Evolutionary conservation across 1,140 invertebrate genomes (phyloP).

Genomic region (Euglossa dilemma): DNA sequence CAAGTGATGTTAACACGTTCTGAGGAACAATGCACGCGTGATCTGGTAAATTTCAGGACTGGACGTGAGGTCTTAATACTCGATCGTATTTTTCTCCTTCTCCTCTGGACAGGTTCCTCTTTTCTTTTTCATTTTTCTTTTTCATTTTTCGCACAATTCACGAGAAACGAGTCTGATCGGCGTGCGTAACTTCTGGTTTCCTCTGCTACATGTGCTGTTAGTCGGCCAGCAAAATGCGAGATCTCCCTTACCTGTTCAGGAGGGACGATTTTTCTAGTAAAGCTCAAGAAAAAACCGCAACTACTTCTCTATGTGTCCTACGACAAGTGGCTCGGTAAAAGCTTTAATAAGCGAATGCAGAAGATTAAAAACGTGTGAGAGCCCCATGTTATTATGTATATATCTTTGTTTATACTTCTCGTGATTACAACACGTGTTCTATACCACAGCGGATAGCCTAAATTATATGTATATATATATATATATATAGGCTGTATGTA

Average conservation of each 20-base stretch:
- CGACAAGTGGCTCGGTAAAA: conserved; percentile 37
- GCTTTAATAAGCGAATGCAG: conserved; percentile 43
- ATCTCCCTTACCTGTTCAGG: conserved; percentile 33
- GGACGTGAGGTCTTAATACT: not conserved
- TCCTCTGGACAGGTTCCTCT: conserved; percentile 28
- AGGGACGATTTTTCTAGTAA: not conserved
- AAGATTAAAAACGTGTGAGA: conserved; percentile 16
- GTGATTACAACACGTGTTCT: not conserved
- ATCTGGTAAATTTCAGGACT: not conserved
- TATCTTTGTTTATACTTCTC: not conserved
- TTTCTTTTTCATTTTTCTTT: not conserved
- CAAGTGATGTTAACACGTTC: not conserved
- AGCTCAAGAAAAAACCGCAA: conserved; percentile 41
- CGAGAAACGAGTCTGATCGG: not conserved
- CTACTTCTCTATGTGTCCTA: conserved; percentile 41
- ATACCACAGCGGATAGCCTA: no score
- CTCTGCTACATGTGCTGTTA: conserved; percentile 3
- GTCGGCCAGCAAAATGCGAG: conserved; percentile 9
- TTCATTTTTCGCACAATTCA: not conserved
- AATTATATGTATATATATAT: no score
- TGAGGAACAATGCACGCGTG: conserved; percentile 4
- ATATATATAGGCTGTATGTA: no score
- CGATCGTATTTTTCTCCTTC: conserved; percentile 11
- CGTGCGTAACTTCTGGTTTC: not conserved
- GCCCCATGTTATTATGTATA: not conserved